Evolutionary conservation across 2,888 invertebrate genomes (phyloP), one percentile per base, ranked within the genome.

Genomic region (Ophion ventricosus): DNA sequence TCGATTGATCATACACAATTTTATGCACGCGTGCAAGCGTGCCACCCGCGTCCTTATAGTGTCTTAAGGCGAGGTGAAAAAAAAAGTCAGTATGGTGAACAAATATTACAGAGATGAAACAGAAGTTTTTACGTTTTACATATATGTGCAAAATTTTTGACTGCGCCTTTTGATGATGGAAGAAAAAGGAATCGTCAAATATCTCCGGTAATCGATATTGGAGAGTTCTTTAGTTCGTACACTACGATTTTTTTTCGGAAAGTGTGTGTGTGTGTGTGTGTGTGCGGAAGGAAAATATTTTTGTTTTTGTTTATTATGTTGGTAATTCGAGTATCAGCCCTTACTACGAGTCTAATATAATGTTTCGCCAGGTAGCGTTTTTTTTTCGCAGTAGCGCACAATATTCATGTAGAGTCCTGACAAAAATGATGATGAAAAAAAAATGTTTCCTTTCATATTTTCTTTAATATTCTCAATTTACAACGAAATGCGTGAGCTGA

Each of bases 1-100:
- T 79, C 23, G 54, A 72, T 77, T 40, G 43, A 73, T 40, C 10
- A 20, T 69, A 69, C 70, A 57, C 72, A 17, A 49, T 64, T 67
- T 57, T 20, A 67, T 56, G 67, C 26, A 25, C 23, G 54, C 25
- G 14, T 69, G 20, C 63, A 69, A 61, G 14, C 63, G 23, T 70
- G 74, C 57, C 20, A 79, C 70, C 8, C 64, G 10, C 56, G 54
- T 76, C 25, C 35, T 17, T 10, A 23, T 69, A 69, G 17, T 49
- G 40, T 76, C 35, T 59, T 10, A 57, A 69, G 69, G 59, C 29
- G 67, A 69, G 69, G 59, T 20, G 43, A 43, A 59, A 26, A 40
- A 40, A 35, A 20, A 0, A 11, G 5, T 29, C 1, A 26, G 20
- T 23, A 23, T 20, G 11, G 25, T 3, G 14, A 25, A 26, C 7